These are phyloP conservation scores for Sturnira hondurensis DNA, from an alignment of 2,113 vertebrate species.

Conservation along the genomic window DNA sequence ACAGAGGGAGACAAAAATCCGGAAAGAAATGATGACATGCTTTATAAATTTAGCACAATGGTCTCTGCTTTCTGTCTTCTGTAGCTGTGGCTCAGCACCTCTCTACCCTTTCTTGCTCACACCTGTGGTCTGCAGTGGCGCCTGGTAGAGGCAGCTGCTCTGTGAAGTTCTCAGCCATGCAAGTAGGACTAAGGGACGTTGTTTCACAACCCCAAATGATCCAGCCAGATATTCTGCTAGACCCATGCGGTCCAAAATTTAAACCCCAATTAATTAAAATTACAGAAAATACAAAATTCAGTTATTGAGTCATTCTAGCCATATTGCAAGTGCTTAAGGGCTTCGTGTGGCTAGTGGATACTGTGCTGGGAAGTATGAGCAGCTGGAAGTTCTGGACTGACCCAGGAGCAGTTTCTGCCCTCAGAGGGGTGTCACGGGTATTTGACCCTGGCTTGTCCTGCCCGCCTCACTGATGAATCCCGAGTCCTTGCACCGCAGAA, in stretches of 20 bases:
- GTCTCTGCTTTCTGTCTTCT: background rate
- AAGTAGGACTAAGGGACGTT: background rate
- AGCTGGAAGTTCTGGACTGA: background rate
- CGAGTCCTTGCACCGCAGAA: background rate
- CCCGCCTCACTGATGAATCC: background rate
- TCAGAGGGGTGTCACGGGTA: background rate
- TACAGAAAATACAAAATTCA: background rate
- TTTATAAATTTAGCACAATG: background rate
- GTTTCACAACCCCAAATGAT: background rate
- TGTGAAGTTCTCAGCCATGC: background rate
- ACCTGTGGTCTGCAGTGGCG: background rate
- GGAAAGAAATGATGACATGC: background rate
- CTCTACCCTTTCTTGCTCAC: no score
- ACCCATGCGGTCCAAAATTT: background rate
- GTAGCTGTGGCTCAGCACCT: background rate
- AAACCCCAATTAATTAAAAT: background rate
- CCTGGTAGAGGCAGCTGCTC: background rate
- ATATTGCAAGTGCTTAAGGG: background rate
- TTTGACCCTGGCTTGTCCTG: background rate
- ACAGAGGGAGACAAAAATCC: background rate
- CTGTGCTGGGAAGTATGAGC: no score
- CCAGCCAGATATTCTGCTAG: background rate
- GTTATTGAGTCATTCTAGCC: background rate
- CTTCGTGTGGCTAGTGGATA: background rate
- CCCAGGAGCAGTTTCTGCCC: fast-evolving